Evolutionary conservation across 30 jellyfish, hydroid and myxozoan species (phyloP).

Genomic region (Euphysa ruthae): DNA sequence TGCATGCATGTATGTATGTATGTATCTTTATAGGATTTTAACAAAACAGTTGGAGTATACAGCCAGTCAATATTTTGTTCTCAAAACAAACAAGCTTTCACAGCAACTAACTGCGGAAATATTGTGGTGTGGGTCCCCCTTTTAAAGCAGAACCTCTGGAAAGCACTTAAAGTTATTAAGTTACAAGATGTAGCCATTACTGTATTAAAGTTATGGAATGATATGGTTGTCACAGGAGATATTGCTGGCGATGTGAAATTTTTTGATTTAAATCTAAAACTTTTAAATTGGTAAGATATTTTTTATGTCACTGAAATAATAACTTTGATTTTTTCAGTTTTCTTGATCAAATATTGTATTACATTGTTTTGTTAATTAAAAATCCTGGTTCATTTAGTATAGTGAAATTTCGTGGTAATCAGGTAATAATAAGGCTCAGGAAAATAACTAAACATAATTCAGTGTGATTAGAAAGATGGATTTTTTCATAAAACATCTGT

Average conservation of each 20-base stretch:
- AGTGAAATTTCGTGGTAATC: no score
- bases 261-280: slow-evolving; percentile 53
- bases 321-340: no score
- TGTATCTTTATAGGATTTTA: slow-evolving; percentile 73
- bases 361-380: no score
- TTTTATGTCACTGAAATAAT: no score
- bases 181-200: slow-evolving; percentile 75
- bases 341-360: no score
- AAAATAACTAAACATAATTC: no score
- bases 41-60: slow-evolving; percentile 74
- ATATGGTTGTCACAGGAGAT: slow-evolving; percentile 76
- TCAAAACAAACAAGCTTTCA: slow-evolving; percentile 58
- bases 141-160: slow-evolving; percentile 32
- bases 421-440: no score
- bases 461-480: no score
- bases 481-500: no score
- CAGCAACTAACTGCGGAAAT: slow-evolving; percentile 88
- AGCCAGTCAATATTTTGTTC: slow-evolving; percentile 67
- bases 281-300: slow-evolving; percentile 79
- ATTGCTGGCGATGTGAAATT: slow-evolving; percentile 67
- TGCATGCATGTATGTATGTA: no score
- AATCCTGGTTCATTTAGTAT: no score
- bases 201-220: slow-evolving; percentile 45
- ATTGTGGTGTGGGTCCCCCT: slow-evolving; percentile 78
- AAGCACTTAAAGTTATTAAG: slow-evolving; percentile 77